Evolutionary conservation across 2,888 invertebrate genomes (phyloP), one percentile per base, ranked within the genome.

Genomic region (Mesorhabditis spiculigera): DNA sequence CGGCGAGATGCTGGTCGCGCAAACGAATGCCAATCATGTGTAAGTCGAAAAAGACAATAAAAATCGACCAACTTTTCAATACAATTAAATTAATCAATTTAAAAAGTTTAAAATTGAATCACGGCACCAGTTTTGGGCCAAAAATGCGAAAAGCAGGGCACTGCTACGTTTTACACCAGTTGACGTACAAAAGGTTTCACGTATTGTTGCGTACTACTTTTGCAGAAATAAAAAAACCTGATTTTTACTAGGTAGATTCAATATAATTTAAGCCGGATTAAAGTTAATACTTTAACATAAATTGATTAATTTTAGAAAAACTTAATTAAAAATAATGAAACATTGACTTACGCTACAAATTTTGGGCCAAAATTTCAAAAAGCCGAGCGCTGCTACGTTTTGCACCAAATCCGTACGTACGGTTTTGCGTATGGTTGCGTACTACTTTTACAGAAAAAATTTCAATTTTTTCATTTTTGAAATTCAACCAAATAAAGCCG

Each of bases 11-110:
- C 67, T 80, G 4, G 68, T 70, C 4, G 73, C 74, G 0, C 77
- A 80, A 63, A 76, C 78, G 42, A 76, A 78, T 67, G 74, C 72
- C 4, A 77, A 80, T 67, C 74, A 77, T 43, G 67, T 71, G 73
- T 73, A 42, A 65, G 68, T 62, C 45, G 8, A 13, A 50, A 50
- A 13, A 13, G 8, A 50, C 58, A 50, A 13, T n/a, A 13, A 13
- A 13, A 50, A 50, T 50, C 58, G 8, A 3, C 1, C 2, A 10
- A 50, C 3, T 50, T n/a, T 13, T n/a, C 58, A 13, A 13, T 50
- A 50, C 8, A 10, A 50, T 50, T 50, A 10, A 50, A 50, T 3
- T 50, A n/a, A 50, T 2, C n/a, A n/a, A 50, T 13, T 50, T 50
- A n/a, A 50, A 50, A 10, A 13, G 58, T 50, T 50, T 10, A 50